A percentile compares a stretch with the other conserved stretches of the same genome.
Evolutionary conservation across 1,140 invertebrate species (phyloP).

Genomic region (Euglossa dilemma): DNA sequence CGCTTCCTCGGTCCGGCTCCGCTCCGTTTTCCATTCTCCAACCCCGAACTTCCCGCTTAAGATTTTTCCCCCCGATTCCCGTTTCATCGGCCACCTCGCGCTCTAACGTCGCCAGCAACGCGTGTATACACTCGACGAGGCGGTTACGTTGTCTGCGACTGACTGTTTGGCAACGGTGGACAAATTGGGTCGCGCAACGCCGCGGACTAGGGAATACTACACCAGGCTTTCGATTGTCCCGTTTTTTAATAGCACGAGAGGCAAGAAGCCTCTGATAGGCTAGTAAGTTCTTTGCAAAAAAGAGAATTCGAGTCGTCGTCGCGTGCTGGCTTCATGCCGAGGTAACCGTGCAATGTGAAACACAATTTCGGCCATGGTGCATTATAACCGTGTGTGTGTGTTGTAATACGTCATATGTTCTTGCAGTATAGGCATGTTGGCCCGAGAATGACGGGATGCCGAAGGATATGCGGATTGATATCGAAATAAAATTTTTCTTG

Average conservation of each 20-base stretch:
- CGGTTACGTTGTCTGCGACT: background rate
- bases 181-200: conserved; percentile 2
- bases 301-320: conserved; percentile 20
- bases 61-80: too few species aligned
- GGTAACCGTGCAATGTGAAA: conserved; percentile 7
- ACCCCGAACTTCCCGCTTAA: too few species aligned
- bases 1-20: too few species aligned
- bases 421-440: background rate
- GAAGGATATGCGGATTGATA: conserved; percentile 6
- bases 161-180: conserved; percentile 1
- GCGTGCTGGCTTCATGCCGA: conserved; percentile 27
- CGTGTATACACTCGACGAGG: background rate
- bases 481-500: background rate
- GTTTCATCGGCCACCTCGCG: too few species aligned
- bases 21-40: too few species aligned
- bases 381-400: background rate
- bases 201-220: background rate
- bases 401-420: background rate
- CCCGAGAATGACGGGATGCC: background rate
- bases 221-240: background rate
- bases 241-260: background rate
- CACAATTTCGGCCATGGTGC: conserved; percentile 29
- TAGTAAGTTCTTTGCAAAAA: background rate
- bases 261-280: background rate
- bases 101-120: too few species aligned